These are phyloP conservation scores for Stenichneumon culpator DNA, from an alignment of 2,888 invertebrate species.

Conservation along the genomic window DNA sequence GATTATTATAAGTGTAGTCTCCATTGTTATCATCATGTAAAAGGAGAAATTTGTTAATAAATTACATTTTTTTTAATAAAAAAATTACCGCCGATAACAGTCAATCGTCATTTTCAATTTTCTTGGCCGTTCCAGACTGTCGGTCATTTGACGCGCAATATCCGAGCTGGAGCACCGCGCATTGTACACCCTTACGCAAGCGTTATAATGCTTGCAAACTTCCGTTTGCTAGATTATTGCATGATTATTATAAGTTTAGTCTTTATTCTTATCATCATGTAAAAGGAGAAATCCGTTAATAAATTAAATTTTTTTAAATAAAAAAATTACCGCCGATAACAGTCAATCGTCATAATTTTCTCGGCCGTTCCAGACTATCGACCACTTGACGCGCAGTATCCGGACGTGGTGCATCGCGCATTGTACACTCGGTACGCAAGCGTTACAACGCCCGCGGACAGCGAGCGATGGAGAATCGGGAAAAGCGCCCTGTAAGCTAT, in stretches of 20 bases:
- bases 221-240: too few species aligned
- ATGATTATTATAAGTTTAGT: too few species aligned
- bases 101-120: neutral
- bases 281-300: too few species aligned
- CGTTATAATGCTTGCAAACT: neutral
- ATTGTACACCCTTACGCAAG: neutral
- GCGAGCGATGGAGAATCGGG: neutral
- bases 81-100: too few species aligned
- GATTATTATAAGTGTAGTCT: too few species aligned
- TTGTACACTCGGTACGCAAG: neutral
- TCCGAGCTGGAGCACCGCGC: neutral
- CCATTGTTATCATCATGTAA: too few species aligned
- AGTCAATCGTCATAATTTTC: neutral
- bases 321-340: too few species aligned
- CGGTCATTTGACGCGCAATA: conserved; percentile 44
- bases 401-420: conserved; percentile 2
- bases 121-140: conserved; percentile 11
- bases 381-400: conserved; percentile 39
- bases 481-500: conserved; percentile 44
- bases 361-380: conserved; percentile 23
- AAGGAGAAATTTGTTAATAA: too few species aligned
- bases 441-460: neutral
- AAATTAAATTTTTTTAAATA: too few species aligned
- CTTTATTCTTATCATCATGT: too few species aligned
- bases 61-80: too few species aligned